These are phyloP conservation scores for Tachysurus fulvidraco DNA, from an alignment of 2,113 vertebrate species.

Conservation along the genomic window DNA sequence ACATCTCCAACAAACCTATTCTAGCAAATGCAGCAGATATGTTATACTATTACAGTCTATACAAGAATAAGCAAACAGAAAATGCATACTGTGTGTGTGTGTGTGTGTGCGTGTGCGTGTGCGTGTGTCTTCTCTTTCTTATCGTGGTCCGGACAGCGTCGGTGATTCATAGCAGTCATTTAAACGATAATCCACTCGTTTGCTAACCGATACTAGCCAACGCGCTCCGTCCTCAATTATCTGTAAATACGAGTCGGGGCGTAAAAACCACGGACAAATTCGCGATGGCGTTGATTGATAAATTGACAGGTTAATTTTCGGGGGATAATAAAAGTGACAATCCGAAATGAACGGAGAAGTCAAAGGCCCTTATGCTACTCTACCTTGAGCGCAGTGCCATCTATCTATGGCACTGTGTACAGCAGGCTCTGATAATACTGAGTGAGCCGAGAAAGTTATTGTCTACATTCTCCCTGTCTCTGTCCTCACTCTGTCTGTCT, in stretches of 20 bases:
- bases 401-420: constrained; percentile 86
- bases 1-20: neutral
- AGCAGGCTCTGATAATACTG: constrained; percentile 65
- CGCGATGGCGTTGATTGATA: constrained; percentile 99
- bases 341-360: constrained; percentile 74
- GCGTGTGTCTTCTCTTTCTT: constrained; percentile 78
- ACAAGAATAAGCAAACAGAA: constrained; percentile 36
- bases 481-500: neutral
- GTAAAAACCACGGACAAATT: constrained; percentile 86
- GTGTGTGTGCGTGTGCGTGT: neutral
- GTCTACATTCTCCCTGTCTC: neutral
- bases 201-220: constrained; percentile 87
- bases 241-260: constrained; percentile 85
- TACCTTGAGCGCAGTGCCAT: constrained; percentile 96
- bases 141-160: constrained; percentile 91
- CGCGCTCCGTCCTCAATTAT: constrained; percentile 91
- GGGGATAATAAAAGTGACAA: constrained; percentile 96
- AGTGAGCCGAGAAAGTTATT: neutral
- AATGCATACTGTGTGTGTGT: neutral
- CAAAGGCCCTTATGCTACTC: constrained; percentile 68
- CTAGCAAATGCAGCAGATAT: constrained; percentile 17
- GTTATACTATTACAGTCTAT: constrained; percentile 30
- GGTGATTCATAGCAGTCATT: constrained; percentile 99
- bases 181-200: constrained; percentile 99
- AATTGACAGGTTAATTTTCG: constrained; percentile 99